Base-by-base conservation (phyloP, 2,113 vertebrate species). In the Petrocephalus zakoni region DNA sequence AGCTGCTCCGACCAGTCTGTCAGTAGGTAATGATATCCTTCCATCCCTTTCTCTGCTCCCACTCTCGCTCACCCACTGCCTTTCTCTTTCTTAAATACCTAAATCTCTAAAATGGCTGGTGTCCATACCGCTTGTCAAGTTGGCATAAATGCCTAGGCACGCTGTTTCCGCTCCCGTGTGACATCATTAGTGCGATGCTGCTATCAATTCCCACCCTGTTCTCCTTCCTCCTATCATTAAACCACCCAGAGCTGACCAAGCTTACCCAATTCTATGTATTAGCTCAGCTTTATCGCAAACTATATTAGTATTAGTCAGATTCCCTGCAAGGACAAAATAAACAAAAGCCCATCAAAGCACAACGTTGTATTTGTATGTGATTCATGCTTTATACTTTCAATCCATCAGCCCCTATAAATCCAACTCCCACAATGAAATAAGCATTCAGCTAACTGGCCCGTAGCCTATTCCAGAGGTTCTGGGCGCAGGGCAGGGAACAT, bases 1-100 rank as follows among this genome's bases (percentile, higher is more conserved):
- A 96, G 95, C 95, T 96, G 95, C 81, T 92, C 82, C 87, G 86
- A 90, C 89, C 11, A 37, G 91, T 95, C 94, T 88, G 89, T 93
- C 92, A 91, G 92, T 92, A 93, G 90, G 56, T 90, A 93, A 93
- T 92, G 58, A 87, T 88, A 91, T 90, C 91, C 92, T 87, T 85
- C 55, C 78, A 87, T 42, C 89, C 82, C 87, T 87, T 88, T 89
- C 82, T 52, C 89, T 29, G 61, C 88, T 51, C 87, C 81, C 61
- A 52, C 56, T 64, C 90, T 82, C 56, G 91, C 90, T 92, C 72
- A 81, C 55, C 22, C 61, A n/a, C 11, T 10, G 2, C 0, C 82
- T 88, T 64, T n/a, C 86, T 86, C 56, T 87, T 58, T 90, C 0
- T 9, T 51, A 78, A 37, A 89, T 6, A 1, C 85, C 2, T 56